Evolutionary conservation across 2,113 vertebrate species (phyloP).

Genomic region (Rallus limicola): DNA sequence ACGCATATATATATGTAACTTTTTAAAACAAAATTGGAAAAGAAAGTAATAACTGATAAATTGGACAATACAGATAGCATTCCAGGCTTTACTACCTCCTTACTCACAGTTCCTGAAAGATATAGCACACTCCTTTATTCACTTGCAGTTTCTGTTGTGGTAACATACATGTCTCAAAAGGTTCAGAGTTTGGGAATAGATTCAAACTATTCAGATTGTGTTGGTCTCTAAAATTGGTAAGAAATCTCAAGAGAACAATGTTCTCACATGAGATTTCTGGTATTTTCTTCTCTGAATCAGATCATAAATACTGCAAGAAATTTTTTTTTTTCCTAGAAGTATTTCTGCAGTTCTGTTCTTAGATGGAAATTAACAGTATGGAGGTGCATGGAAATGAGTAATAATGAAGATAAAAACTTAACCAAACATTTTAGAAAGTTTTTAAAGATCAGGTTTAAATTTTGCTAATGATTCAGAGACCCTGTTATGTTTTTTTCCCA

Average conservation of each 20-base stretch:
- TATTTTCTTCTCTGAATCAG: slow-evolving; percentile 1
- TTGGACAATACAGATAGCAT: neutral
- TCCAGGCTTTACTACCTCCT: neutral
- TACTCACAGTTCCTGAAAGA: neutral
- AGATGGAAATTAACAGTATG: neutral
- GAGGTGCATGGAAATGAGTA: neutral
- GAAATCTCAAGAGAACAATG: slow-evolving; percentile 22
- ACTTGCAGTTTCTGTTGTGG: neutral
- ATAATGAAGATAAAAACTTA: neutral
- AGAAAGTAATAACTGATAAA: neutral
- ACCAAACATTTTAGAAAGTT: neutral
- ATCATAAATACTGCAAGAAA: slow-evolving; percentile 22
- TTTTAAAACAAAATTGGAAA: neutral
- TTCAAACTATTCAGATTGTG: slow-evolving; percentile 18
- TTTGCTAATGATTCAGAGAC: neutral
- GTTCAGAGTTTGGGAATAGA: neutral
- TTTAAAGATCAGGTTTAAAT: neutral
- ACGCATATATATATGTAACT: too few species aligned
- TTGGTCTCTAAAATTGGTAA: slow-evolving; percentile 15
- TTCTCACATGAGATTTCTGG: slow-evolving; percentile 28
- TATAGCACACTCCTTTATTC: neutral
- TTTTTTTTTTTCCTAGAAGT: neutral
- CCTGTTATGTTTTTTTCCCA: neutral
- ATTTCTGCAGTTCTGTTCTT: neutral
- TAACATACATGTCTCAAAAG: neutral